A percentile compares a stretch with the other conserved stretches of the same genome.
Evolutionary conservation across 2,888 invertebrate genomes (phyloP).

Genomic region (Scelioninae gen. 1): DNA sequence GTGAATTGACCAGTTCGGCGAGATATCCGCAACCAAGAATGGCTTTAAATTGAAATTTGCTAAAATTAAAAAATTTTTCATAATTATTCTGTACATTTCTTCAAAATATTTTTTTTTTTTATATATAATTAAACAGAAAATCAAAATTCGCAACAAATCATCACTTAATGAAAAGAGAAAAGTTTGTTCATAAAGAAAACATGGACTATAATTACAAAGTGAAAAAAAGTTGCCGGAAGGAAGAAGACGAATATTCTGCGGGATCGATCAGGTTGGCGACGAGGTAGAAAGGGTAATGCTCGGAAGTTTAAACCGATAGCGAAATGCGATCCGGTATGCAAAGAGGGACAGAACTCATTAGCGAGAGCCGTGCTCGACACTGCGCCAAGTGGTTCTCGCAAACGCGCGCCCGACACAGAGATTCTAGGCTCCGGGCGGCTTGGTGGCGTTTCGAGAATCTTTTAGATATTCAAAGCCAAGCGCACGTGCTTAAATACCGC

Average conservation of each 20-base stretch:
- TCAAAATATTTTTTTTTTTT: too few relatives aligned
- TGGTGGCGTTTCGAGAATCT: conserved; percentile 69
- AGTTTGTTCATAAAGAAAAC: background rate
- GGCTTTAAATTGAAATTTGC: too few relatives aligned
- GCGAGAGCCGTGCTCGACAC: conserved; percentile 72
- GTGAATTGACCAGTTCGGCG: too few relatives aligned
- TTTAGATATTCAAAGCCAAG: conserved; percentile 70
- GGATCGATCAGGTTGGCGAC: conserved; percentile 62
- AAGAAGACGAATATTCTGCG: conserved; percentile 55
- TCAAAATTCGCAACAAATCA: too few relatives aligned
- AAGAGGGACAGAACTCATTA: conserved; percentile 79
- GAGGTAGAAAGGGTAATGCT: conserved; percentile 76
- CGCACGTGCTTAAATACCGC: conserved; percentile 69
- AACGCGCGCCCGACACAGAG: conserved; percentile 57
- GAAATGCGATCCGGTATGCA: conserved; percentile 79
- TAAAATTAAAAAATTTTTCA: too few relatives aligned
- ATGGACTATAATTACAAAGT: conserved; percentile 26
- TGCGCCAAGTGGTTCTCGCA: conserved; percentile 62
- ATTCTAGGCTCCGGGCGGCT: conserved; percentile 60
- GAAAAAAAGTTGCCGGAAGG: conserved; percentile 18
- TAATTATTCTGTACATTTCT: too few relatives aligned
- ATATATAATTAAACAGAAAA: too few relatives aligned
- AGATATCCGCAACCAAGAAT: too few relatives aligned
- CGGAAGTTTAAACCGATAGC: conserved; percentile 75
- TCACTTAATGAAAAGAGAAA: background rate